Evolutionary conservation across 2,797 vertebrate genomes (phyloP), one percentile per base, ranked within the genome.

Genomic region (Acropternis orthonyx): DNA sequence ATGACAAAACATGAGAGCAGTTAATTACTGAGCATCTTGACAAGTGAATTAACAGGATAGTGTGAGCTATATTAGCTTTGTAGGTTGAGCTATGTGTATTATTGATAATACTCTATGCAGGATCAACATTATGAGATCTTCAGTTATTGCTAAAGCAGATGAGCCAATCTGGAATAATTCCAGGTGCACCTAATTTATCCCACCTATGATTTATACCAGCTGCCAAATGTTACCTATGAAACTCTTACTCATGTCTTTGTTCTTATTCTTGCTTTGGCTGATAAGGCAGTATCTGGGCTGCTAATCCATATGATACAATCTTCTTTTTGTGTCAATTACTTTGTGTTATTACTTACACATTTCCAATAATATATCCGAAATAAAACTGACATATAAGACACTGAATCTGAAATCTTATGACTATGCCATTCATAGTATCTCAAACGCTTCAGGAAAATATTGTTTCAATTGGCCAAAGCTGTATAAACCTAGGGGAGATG

Each of bases 1-100:
- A 95, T 94, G 69, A 93, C 2, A 9, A 76, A 92, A 93, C 79
- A 90, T 34, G 84, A 84, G 85, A 86, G 30, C 12, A 7, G 56
- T 84, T 93, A 93, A 93, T 88, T 85, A 79, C 51, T 63, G 87
- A 62, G 62, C 63, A 89, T 48, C 15, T 88, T 97, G 95, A 85
- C 89, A 85, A 79, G 71, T 43, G 80, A 76, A 76, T 49, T 46
- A 79, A 56, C 14, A 69, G 39, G 54, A 58, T 39, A 88, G 55
- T 27, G 73, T 81, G 73, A 86, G 66, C 69, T 88, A 3, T 63
- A 37, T 80, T 85, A 88, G 28, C 54, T 78, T 34, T 88, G 55
- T 5, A 72, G 56, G 21, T 12, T 68, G 65, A 88, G 26, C 56
- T 76, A 4, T 5, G 0, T 3, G 0, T 76, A n/a, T 65, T 68